Percentiles rank a stretch among this genome's conserved stretches.
Conservation (phyloP, 1,140 invertebrate genomes). For the Liolophura sinensis region DNA sequence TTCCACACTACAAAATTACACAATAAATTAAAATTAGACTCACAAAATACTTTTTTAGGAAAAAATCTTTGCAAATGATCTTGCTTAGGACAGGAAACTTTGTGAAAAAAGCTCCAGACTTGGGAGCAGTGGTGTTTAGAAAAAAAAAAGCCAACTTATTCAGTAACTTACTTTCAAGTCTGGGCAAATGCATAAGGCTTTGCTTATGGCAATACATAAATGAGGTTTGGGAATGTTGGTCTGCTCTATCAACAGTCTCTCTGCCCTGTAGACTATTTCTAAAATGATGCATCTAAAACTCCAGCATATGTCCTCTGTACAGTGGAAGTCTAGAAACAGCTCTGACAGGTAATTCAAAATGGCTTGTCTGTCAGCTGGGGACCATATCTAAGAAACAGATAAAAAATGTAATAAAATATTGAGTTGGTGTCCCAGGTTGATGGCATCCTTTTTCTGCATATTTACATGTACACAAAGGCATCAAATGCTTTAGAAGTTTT, state of each 20-base stretch:
- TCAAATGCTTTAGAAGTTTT: not conserved
- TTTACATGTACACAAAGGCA: not conserved
- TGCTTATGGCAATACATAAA: constrained; percentile 31
- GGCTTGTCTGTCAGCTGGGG: constrained; percentile 18
- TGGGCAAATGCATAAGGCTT: constrained; percentile 23
- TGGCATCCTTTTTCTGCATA: not conserved
- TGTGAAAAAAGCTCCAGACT: not conserved
- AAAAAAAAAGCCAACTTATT: not conserved
- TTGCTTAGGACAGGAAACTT: not conserved
- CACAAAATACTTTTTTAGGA: not conserved
- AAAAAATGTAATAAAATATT: not conserved
- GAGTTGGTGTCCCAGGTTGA: not conserved
- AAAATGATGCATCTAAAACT: constrained; percentile 28
- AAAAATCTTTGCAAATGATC: not conserved
- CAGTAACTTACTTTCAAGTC: constrained; percentile 21
- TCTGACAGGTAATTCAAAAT: constrained; percentile 25
- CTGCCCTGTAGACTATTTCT: constrained; percentile 30
- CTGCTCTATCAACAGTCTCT: constrained; percentile 6
- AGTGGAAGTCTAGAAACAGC: constrained; percentile 26
- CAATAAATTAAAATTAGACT: not conserved
- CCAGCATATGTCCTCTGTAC: constrained; percentile 29
- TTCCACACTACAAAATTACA: too few species aligned
- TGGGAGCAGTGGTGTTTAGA: not conserved
- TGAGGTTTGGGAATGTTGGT: constrained; percentile 12
- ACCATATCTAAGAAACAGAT: constrained; percentile 44